Evolutionary conservation across 2,797 vertebrate species (phyloP).

Genomic region (Micropoecilia bifurca): DNA sequence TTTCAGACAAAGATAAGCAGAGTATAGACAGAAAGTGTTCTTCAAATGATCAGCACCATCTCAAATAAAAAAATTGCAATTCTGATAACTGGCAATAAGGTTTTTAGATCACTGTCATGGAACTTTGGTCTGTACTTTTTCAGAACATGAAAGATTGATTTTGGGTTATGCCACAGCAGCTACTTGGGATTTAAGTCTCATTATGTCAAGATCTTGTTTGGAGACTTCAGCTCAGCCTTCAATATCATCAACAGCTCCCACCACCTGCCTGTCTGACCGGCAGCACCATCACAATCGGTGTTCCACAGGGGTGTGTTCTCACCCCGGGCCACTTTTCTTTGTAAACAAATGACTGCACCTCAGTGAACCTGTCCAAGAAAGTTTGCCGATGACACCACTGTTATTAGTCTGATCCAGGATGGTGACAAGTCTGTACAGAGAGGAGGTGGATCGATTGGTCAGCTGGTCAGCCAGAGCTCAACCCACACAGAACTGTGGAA

Average conservation of each 20-base stretch:
- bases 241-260: not conserved
- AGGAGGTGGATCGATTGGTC: not conserved
- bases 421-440: not conserved
- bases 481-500: too few species aligned
- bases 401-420: not conserved
- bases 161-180: not conserved
- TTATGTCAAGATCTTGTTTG: not conserved
- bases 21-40: not conserved
- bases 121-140: not conserved
- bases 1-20: not conserved
- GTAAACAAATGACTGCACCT: not conserved
- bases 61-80: not conserved
- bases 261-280: not conserved
- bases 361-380: not conserved
- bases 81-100: not conserved
- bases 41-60: not conserved
- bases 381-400: not conserved
- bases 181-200: not conserved
- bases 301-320: too few species aligned
- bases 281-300: not conserved
- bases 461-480: too few species aligned
- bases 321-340: not conserved
- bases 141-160: not conserved
- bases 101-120: not conserved
- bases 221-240: not conserved